Conservation (phyloP, 1,140 invertebrate species). For the Conus betulinus region DNA sequence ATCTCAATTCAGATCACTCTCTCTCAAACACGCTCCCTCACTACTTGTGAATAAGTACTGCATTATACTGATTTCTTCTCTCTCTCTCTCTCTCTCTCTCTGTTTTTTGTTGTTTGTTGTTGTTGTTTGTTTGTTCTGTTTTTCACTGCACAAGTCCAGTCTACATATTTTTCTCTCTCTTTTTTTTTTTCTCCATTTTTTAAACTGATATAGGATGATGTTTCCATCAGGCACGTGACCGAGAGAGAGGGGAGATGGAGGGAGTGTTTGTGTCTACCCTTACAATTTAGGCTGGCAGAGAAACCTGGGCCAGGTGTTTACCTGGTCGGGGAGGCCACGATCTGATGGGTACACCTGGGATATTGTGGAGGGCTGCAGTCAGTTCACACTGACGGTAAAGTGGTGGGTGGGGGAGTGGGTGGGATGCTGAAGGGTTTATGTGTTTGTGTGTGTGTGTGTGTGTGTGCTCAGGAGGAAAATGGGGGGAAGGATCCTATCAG, state of each 20-base stretch:
- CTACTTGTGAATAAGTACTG: too few species aligned
- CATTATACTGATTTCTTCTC: too few species aligned
- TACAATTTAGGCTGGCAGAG: slow-evolving; percentile 89
- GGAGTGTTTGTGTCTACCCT: slow-evolving; percentile 87
- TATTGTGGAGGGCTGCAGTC: slow-evolving; percentile 86
- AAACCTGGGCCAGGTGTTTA: slow-evolving; percentile 85
- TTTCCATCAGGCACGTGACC: slow-evolving; percentile 76
- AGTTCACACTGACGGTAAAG: slow-evolving; percentile 93
- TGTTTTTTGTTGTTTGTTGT: too few species aligned
- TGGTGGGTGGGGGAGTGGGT: slow-evolving; percentile 15
- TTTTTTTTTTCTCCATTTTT: neutral
- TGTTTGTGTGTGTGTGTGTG: neutral
- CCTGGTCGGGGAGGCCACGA: slow-evolving; percentile 80
- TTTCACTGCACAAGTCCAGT: too few species aligned
- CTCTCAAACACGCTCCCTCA: too few species aligned
- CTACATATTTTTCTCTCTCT: neutral
- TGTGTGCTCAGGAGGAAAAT: neutral
- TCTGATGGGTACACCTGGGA: slow-evolving; percentile 93
- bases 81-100: too few species aligned
- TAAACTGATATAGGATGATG: neutral
- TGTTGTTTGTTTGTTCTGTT: too few species aligned
- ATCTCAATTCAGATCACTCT: too few species aligned
- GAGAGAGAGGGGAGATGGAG: slow-evolving; percentile 71
- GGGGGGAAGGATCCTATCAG: too few species aligned
- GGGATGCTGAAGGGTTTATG: too few species aligned